Evolutionary conservation across 2,888 invertebrate species (phyloP).

Genomic region (Tetragnatha montana): DNA sequence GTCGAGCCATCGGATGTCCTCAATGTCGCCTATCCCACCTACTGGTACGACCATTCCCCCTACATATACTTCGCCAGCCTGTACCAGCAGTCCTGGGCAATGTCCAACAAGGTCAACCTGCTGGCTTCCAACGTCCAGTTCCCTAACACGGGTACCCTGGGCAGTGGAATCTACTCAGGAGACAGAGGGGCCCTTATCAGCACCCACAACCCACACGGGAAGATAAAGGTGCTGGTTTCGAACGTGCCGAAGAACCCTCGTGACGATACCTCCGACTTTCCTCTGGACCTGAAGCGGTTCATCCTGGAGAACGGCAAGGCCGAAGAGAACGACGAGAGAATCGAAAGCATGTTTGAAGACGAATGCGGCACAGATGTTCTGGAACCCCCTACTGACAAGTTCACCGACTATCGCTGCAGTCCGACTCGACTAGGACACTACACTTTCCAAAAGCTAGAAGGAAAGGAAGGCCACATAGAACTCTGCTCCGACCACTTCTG

Average conservation of each 20-base stretch:
- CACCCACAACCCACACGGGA: conserved; percentile 73
- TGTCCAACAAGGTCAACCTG: conserved; percentile 82
- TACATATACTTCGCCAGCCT: conserved; percentile 80
- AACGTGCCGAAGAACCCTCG: conserved; percentile 61
- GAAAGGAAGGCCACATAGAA: conserved; percentile 21
- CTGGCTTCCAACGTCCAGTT: conserved; percentile 84
- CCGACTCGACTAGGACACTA: conserved; percentile 6
- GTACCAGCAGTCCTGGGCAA: conserved; percentile 84
- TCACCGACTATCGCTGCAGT: conserved; percentile 20
- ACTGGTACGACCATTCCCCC: conserved; percentile 90
- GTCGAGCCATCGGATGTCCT: conserved; percentile 79
- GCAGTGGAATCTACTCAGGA: conserved; percentile 85
- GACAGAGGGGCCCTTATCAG: conserved; percentile 78
- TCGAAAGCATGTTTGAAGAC: neutral
- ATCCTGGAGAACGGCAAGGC: neutral
- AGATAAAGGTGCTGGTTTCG: conserved; percentile 73
- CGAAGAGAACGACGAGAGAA: neutral
- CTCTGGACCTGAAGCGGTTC: neutral
- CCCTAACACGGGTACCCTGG: conserved; percentile 81
- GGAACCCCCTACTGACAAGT: neutral
- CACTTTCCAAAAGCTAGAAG: conserved; percentile 13
- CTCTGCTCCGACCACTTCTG: conserved; percentile 53
- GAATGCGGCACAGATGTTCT: conserved; percentile 3
- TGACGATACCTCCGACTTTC: neutral
- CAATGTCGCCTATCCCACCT: conserved; percentile 83